Conservation (phyloP, 2,113 vertebrate genomes). For the Megaleporinus macrocephalus region DNA sequence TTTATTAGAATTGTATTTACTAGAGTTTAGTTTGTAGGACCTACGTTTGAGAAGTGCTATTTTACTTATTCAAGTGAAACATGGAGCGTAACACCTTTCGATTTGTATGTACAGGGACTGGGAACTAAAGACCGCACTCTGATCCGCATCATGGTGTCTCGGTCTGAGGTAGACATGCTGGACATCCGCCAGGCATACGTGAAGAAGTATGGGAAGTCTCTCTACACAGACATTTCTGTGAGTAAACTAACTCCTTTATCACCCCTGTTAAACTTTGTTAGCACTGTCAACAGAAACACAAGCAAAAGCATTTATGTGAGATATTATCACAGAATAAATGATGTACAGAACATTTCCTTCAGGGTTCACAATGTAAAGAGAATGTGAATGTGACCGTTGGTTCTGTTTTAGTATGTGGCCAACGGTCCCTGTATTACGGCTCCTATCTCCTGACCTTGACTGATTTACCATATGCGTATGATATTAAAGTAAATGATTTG, state of each 20-base stretch:
- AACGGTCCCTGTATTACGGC: neutral
- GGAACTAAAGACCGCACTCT: slow-evolving; percentile 94
- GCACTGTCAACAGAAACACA: neutral
- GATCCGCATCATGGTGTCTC: slow-evolving; percentile 94
- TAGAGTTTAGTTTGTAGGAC: no score
- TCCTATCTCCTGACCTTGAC: neutral
- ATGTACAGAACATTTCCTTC: neutral
- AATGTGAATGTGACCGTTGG: neutral
- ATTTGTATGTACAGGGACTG: slow-evolving; percentile 77
- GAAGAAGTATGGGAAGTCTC: slow-evolving; percentile 87
- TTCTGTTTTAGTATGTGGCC: neutral
- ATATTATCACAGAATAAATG: neutral
- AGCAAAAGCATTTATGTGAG: neutral
- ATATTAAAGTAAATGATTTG: neutral
- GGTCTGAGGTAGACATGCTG: slow-evolving; percentile 92
- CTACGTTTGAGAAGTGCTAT: no score
- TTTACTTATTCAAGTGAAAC: neutral
- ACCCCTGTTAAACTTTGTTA: neutral
- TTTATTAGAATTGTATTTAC: no score
- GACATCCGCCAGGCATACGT: slow-evolving; percentile 92
- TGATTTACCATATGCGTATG: neutral
- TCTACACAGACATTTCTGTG: slow-evolving; percentile 92
- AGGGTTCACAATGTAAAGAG: neutral
- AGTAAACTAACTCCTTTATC: slow-evolving; percentile 56
- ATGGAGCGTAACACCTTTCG: neutral